A percentile compares a stretch with the other conserved stretches of the same genome.
Conservation (phyloP, 2,888 invertebrate species). For the Pogonocherus hispidulus region DNA sequence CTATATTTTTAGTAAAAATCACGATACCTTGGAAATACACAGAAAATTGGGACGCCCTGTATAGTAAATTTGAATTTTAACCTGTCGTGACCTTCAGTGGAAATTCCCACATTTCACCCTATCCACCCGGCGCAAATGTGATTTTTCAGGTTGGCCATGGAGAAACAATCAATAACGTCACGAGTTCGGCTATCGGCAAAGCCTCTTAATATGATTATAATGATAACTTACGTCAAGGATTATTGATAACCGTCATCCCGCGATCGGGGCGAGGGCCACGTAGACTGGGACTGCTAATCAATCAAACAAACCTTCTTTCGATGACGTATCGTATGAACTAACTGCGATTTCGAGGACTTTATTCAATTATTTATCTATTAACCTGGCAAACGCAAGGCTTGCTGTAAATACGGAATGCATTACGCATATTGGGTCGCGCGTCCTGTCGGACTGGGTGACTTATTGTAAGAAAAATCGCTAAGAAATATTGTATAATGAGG, state of each 20-base stretch:
- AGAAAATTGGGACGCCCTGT: no score
- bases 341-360: slow-evolving; percentile 53
- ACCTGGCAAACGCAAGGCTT: slow-evolving; percentile 10
- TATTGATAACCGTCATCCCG: slow-evolving; percentile 62
- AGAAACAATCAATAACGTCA: slow-evolving; percentile 57
- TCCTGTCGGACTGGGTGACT: background rate
- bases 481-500: no score
- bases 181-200: slow-evolving; percentile 56
- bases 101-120: no score
- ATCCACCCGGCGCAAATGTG: no score
- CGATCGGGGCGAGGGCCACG: slow-evolving; percentile 53
- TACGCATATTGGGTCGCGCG: no score
- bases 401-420: background rate
- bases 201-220: slow-evolving; percentile 66
- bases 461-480: no score
- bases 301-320: slow-evolving; percentile 52
- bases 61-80: no score
- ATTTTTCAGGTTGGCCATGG: slow-evolving; percentile 37
- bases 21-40: no score
- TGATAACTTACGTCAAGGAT: slow-evolving; percentile 65
- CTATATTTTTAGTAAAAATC: no score
- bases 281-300: slow-evolving; percentile 54
- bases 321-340: slow-evolving; percentile 55
- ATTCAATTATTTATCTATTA: slow-evolving; percentile 57
- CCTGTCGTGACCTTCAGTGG: no score